These are phyloP conservation scores for Luidia sarsii DNA, from an alignment of 53 echinoderm and acorn worm genomes.

Conservation along the genomic window DNA sequence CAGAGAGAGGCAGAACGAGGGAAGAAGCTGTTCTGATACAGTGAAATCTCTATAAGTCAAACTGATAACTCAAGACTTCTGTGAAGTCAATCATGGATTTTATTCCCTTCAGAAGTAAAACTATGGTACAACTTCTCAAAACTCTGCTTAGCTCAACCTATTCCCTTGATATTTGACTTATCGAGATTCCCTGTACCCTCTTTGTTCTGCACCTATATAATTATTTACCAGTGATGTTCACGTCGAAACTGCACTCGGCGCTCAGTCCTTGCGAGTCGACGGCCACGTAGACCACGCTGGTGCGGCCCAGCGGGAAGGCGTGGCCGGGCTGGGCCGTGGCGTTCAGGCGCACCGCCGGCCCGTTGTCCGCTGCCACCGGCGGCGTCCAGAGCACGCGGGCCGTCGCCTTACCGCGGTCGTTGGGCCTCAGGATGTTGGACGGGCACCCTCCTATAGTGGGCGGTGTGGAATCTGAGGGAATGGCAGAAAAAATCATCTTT, in stretches of 20 bases:
- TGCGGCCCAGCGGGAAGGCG: constrained; percentile 41
- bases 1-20: too few species aligned
- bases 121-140: too few species aligned
- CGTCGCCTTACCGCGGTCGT: background rate
- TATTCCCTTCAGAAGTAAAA: too few species aligned
- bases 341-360: constrained; percentile 6
- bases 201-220: too few species aligned
- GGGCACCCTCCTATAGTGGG: constrained; percentile 53
- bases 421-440: constrained; percentile 33
- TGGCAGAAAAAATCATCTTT: too few species aligned
- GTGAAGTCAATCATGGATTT: too few species aligned
- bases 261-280: constrained; percentile 48
- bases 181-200: too few species aligned
- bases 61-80: too few species aligned
- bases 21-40: too few species aligned
- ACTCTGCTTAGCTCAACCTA: too few species aligned
- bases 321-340: constrained; percentile 49
- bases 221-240: constrained; percentile 26
- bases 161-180: too few species aligned
- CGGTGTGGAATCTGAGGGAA: constrained; percentile 42
- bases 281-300: constrained; percentile 64
- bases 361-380: constrained; percentile 65
- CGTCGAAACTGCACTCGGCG: constrained; percentile 22
- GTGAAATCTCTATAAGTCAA: too few species aligned
- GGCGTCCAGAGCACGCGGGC: constrained; percentile 59